Base-by-base conservation (phyloP, 2,113 vertebrate species). In the Hemicordylus capensis region DNA sequence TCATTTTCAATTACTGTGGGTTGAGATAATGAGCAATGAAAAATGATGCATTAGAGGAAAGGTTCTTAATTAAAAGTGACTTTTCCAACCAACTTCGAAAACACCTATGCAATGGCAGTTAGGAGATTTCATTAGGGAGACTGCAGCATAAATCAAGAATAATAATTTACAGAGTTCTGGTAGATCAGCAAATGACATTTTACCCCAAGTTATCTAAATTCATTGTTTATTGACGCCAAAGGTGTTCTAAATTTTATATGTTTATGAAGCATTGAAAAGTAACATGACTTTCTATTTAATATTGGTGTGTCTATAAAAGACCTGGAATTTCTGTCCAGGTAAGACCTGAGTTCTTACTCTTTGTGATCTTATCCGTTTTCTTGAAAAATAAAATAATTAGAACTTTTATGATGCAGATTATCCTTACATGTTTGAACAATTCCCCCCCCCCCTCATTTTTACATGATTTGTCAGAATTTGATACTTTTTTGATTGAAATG, bases 1-100 rank as follows among this genome's bases (percentile, higher is more conserved):
- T 88, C 83, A 46, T 87, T 81, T 86, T 76, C 85, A 87, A 76
- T 81, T 81, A 81, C 63, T 66, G 31, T 59, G 63, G 51, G 72
- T 46, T 85, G 64, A 85, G 48, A 81, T 75, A 87, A 87, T 76
- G 79, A 87, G 79, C 73, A 76, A 69, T 58, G 73, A 81, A 87
- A 86, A 81, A 81, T 75, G 48, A 75, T 76, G 51, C 72, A 76
- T 86, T 81, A 28, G 9, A 76, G 48, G 79, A 67, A 56, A 19
- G 39, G 48, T 59, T 76, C 51, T 81, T 81, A 81, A 37, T 34
- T 67, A 72, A 84, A 86, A 11, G 11, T 78, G 39, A 34, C 8
- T 64, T 81, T 86, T 76, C 58, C 79, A 81, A 78, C 64, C n/a
- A 78, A 67, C 83, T 72, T 59, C 31, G 56, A 70, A 70, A 78